phyloP scores from a whole-genome alignment of 2,113 vertebrate genomes.

The Grantiella picta region DNA sequence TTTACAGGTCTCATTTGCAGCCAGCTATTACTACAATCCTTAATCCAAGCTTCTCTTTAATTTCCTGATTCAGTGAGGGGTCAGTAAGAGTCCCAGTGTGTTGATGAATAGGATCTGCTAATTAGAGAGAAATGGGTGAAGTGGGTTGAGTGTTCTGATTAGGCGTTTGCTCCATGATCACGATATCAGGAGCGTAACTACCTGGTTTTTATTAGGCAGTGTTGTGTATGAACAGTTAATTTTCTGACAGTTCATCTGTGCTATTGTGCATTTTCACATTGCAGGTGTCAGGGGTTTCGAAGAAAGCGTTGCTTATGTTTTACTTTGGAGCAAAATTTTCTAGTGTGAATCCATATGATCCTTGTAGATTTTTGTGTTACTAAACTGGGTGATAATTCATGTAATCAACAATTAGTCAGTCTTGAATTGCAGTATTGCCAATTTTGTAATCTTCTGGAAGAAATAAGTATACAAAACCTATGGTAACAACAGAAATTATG shows the following conservation, averaged over 20 bases:
- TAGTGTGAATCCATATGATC: background rate
- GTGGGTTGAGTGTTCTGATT: background rate
- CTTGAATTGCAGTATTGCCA: background rate
- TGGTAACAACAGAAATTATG: background rate
- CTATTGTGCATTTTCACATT: background rate
- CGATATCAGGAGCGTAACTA: background rate
- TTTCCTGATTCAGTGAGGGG: background rate
- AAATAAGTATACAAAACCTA: background rate
- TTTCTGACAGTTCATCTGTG: background rate
- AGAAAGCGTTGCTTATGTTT: background rate
- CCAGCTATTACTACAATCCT: background rate
- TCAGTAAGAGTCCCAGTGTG: background rate
- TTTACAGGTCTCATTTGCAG: background rate
- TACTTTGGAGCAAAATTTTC: background rate
- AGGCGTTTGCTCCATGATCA: background rate
- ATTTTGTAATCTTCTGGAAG: background rate
- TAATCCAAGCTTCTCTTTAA: background rate
- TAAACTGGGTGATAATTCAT: background rate
- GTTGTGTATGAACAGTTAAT: background rate
- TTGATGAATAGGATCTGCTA: background rate
- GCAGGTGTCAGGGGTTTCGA: background rate
- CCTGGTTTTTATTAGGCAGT: background rate
- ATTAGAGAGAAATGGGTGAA: background rate
- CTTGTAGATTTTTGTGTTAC: background rate
- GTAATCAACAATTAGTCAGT: background rate